phyloP scores from a whole-genome alignment of 2,888 invertebrate genomes.

The Troglohyphantes excavatus region DNA sequence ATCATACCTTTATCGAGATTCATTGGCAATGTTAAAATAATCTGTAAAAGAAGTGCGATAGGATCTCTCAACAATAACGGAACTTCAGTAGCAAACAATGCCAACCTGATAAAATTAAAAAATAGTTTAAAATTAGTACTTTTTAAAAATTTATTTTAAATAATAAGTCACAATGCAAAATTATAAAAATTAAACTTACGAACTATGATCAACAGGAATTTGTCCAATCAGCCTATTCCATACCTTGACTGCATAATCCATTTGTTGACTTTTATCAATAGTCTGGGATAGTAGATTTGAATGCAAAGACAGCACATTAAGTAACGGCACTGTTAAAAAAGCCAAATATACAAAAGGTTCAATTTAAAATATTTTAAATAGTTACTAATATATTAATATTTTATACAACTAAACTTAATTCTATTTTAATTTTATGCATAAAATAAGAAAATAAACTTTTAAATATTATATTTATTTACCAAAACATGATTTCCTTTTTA shows the following conservation, averaged over 20 bases:
- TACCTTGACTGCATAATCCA: slow-evolving; percentile 47
- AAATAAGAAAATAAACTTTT: too few species aligned
- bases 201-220: slow-evolving; percentile 42
- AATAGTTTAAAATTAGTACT: neutral
- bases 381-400: too few species aligned
- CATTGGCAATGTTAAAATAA: slow-evolving; percentile 91
- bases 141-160: neutral
- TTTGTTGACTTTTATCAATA: slow-evolving; percentile 38
- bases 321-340: slow-evolving; percentile 60
- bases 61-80: slow-evolving; percentile 94
- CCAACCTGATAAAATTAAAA: slow-evolving; percentile 68
- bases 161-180: neutral
- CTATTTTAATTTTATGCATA: too few species aligned
- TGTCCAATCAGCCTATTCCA: slow-evolving; percentile 53
- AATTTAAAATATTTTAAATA: too few species aligned
- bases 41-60: slow-evolving; percentile 91
- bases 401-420: too few species aligned
- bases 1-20: slow-evolving; percentile 92
- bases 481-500: slow-evolving; percentile 89
- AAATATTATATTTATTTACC: slow-evolving; percentile 84
- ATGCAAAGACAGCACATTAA: slow-evolving; percentile 69
- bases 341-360: too few species aligned
- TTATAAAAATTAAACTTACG: slow-evolving; percentile 19
- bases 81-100: slow-evolving; percentile 85
- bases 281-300: slow-evolving; percentile 55